Percentiles rank a stretch among this genome's conserved stretches.
These are phyloP conservation scores for Drosophila paracracens DNA, from an alignment of 2,888 invertebrate species.

Conservation along the genomic window DNA sequence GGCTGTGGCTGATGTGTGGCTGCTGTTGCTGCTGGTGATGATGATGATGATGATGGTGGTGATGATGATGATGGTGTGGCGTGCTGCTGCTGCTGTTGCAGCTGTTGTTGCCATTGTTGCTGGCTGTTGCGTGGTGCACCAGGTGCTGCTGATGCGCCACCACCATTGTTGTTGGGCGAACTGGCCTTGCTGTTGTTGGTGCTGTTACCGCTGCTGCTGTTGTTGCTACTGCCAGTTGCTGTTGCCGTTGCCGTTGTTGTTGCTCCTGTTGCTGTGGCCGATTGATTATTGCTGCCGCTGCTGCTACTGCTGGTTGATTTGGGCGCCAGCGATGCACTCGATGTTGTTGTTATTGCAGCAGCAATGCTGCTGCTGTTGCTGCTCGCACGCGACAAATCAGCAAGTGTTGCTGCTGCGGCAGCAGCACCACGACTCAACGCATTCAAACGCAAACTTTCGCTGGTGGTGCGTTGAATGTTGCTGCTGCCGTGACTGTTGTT, in stretches of 20 bases:
- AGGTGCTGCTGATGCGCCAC: constrained; percentile 23
- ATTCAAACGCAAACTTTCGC: constrained; percentile 89
- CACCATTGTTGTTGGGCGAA: constrained; percentile 80
- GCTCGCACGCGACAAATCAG: constrained; percentile 46
- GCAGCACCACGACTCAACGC: constrained; percentile 57
- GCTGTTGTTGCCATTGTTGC: constrained; percentile 17
- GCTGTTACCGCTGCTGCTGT: constrained; percentile 19
- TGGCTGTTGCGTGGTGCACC: constrained; percentile 24
- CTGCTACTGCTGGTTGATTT: constrained; percentile 59
- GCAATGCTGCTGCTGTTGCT: constrained; percentile 38
- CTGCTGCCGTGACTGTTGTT: constrained; percentile 82
- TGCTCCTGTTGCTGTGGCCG: constrained; percentile 28
- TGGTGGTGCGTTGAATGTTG: constrained; percentile 89
- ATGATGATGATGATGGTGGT: constrained; percentile 56
- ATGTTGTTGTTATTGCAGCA: constrained; percentile 24
- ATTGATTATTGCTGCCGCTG: constrained; percentile 54
- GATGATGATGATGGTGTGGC: constrained; percentile 50
- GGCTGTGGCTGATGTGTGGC: constrained; percentile 74
- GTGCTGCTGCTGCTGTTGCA: constrained; percentile 23
- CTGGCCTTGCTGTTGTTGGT: constrained; percentile 71
- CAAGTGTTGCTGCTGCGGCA: constrained; percentile 13
- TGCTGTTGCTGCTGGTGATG: constrained; percentile 67
- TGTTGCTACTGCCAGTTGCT: constrained; percentile 24
- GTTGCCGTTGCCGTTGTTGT: constrained; percentile 45
- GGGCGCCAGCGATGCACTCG: constrained; percentile 67